Evolutionary conservation across 2,888 invertebrate genomes (phyloP), one percentile per base, ranked within the genome.

Genomic region (Embidobia sp.): DNA sequence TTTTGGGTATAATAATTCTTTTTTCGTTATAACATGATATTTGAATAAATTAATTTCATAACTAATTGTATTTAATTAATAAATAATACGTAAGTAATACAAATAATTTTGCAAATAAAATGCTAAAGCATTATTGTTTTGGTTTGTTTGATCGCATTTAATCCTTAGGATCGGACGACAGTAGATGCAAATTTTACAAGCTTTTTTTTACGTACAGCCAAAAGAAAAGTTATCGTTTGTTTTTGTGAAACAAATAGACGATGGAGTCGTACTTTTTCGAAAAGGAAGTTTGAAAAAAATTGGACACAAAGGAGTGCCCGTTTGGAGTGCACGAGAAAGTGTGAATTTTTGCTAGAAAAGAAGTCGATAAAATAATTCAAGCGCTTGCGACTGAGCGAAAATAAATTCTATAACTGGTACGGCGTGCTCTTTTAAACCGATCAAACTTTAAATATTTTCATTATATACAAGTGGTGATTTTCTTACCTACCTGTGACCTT

Each of bases 191-290:
- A n/a, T n/a, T n/a, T n/a, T n/a, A n/a, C n/a, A n/a, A n/a, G n/a
- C n/a, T n/a, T n/a, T n/a, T n/a, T n/a, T n/a, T n/a, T n/a, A n/a
- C n/a, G n/a, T n/a, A n/a, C n/a, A n/a, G n/a, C n/a, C n/a, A 22
- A 22, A 6, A 22, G 6, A 64, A 42, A 64, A 64, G 48, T 42
- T 51, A 11, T 33, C 37, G 69, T 42, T 69, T 57, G 69, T 49
- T 42, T 19, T 59, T 16, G 42, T 37, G 31, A 69, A 69, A 69
- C 42, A 59, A 59, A 69, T 59, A 48, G 57, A 57, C 69, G 57
- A 42, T 69, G 42, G 59, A 49, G 57, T 69, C 49, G 46, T 59
- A 69, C 22, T 69, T 69, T 69, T 67, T 67, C 49, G 37, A 46
- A 69, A 59, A 57, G 42, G 49, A 57, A 69, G 26, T 19, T 15